Evolutionary conservation across 2,888 invertebrate genomes (phyloP), one percentile per base, ranked within the genome.

Genomic region (Ormyrus rosae): DNA sequence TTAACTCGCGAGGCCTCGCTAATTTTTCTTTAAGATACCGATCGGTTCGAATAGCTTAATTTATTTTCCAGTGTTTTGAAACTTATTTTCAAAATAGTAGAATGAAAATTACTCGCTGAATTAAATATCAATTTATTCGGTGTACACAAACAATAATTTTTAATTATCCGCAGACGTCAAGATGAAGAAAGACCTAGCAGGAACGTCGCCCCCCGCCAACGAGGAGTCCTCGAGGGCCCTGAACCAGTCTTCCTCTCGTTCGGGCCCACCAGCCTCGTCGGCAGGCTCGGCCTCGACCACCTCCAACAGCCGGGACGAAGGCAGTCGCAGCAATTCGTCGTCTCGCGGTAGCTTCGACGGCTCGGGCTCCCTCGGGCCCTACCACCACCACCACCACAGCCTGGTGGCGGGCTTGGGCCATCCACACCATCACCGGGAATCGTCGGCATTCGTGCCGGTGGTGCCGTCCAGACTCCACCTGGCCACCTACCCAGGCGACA

Each of bases 381-480:
- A 95, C 87, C 95, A 94, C 84, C 94, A 95, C 84, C 94, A 94
- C 87, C 92, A 91, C 91, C 89, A 89, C 80, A 86, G 87, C 53
- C 83, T 89, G 65, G 89, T 88, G 6, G 86, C 88, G 6, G 86
- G 88, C 50, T 83, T 89, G 53, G 89, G 88, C 46, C 85, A 89
- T 85, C 92, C 92, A 70, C 93, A 94, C n/a, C 85, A 89, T 71
- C 96, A 95, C 89, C 93, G 96, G 63, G 96, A 96, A 91, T 94
- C 95, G 8, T 96, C 96, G 11, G 97, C 97, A 1, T 97, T 97
- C 90, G 96, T 96, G 72, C 96, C 97, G 53, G 97, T 97, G 73
- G 95, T 97, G 78, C 97, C 97, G 10, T 95, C 95, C 63, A 93
- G 96, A 86, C 93, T 96, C 86, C 95, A 95, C 83, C 93, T 95